Evolutionary conservation across 2,888 invertebrate species (phyloP).

Genomic region (Parnassius mnemosyne): DNA sequence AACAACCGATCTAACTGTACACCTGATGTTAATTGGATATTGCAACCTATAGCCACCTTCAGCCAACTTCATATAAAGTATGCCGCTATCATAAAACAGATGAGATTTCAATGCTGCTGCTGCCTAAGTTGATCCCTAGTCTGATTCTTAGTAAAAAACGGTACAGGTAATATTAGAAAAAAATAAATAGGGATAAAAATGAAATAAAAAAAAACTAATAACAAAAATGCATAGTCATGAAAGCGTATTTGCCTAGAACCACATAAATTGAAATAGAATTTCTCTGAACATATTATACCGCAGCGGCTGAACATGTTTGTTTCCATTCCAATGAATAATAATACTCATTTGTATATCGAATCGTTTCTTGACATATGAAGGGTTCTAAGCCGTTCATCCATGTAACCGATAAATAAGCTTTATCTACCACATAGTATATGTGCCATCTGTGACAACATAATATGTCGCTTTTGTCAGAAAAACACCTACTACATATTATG

Average conservation of each 20-base stretch:
- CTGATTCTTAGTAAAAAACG: too few species aligned
- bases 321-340: slow-evolving; percentile 56
- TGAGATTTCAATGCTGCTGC: too few species aligned
- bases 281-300: slow-evolving; percentile 47
- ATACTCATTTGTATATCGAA: slow-evolving; percentile 40
- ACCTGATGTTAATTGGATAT: too few species aligned
- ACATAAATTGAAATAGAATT: slow-evolving; percentile 34
- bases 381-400: slow-evolving; percentile 55
- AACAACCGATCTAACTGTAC: too few species aligned
- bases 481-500: slow-evolving; percentile 38
- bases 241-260: slow-evolving; percentile 8
- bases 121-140: too few species aligned
- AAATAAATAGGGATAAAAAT: too few species aligned
- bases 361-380: slow-evolving; percentile 41
- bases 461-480: slow-evolving; percentile 44
- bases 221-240: not conserved
- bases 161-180: too few species aligned
- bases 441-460: slow-evolving; percentile 37
- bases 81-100: too few species aligned
- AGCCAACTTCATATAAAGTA: too few species aligned
- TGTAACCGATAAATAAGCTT: slow-evolving; percentile 59
- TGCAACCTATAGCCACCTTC: too few species aligned
- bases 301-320: slow-evolving; percentile 49
- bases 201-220: too few species aligned
- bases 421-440: slow-evolving; percentile 48